Base-by-base conservation (phyloP, 2,888 invertebrate genomes). In the Leucoma salicis region DNA sequence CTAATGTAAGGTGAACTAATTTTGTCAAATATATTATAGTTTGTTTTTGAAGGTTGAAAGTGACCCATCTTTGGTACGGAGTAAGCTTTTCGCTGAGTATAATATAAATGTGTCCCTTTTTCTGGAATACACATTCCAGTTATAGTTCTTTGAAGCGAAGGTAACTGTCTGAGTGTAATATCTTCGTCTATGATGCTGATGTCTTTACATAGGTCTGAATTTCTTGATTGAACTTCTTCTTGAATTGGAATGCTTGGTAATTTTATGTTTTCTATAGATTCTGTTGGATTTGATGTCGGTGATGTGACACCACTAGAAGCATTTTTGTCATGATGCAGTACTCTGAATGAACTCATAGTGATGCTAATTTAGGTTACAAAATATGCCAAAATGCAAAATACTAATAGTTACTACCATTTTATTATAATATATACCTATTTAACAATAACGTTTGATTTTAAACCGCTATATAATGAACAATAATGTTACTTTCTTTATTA, bases 191-290 rank as follows among this genome's bases (percentile, higher is more conserved):
- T 16, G 39, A 34, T 42, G 33, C 29, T 33, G 12, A 37, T 28
- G 13, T 15, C 36, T 32, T 25, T 27, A 29, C 14, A 37, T 34
- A 3, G n/a, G 10, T 35, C 24, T n/a, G 18, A 29, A 11, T 35
- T 12, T 32, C 15, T 32, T 21, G 33, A 2, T 43, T 35, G 15
- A 28, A 18, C 39, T 39, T 47, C 46, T 35, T 47, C 53, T 21
- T 38, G 32, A 5, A 44, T 25, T 16, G 77, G 72, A 32, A 66
- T 47, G 37, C 60, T 71, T 4, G 76, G 75, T 40, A 78, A 57
- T 44, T 65, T 66, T 34, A 63, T 54, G 45, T 71, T 67, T 42
- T 77, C 77, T 35, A 77, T 73, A 10, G 78, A 75, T 38, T 78
- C 70, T 10, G 70, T 66, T 46, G 42, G 40, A 21, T 49, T 57